Base-by-base conservation (phyloP, 2,113 vertebrate species). In the Urocitellus parryii region DNA sequence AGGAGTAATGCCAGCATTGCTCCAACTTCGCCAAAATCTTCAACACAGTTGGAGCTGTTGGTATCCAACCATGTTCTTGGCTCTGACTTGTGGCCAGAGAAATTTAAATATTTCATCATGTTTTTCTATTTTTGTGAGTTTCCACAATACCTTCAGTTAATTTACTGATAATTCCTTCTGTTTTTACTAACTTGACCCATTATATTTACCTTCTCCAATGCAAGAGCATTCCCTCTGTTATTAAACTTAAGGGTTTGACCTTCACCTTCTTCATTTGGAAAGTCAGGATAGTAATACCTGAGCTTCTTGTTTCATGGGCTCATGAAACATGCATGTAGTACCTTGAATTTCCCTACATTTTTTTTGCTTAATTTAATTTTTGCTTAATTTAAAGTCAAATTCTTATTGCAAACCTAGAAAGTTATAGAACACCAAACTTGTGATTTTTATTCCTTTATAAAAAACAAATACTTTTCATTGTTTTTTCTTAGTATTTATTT, bases 291-390 rank as follows among this genome's bases (percentile, higher is more conserved):
- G n/a, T 17, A 45, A 72, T 32, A 82, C 7, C 61, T 68, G 16
- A 6, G 1, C 5, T 84, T 3, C 80, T 70, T 37, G 56, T 3
- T 78, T 61, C 34, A 17, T 42, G 14, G 67, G 2, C 73, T 91
- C 56, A 20, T 56, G 48, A 84, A 91, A 78, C 45, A n/a, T 70
- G 24, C 16, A 34, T 48, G 24, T 0, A 39, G 20, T 48, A 70
- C 51, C 27, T 91, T 67, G 32, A 74, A 48, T 83, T 81, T 37
- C 22, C 79, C n/a, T 61, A 72, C 12, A 34, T 34, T 13, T 86
- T 86, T 37, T 89, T 93, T 81, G 48, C 73, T 89, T 45, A 45
- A 45, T 63, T 63, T 78, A 95, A 90, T 86, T 37, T 89, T 93
- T 81, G 48, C 73, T 89, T 45, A 45, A 45, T 63, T 63, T 78